phyloP scores from a whole-genome alignment of 2,113 vertebrate species.

The Saccopteryx leptura region DNA sequence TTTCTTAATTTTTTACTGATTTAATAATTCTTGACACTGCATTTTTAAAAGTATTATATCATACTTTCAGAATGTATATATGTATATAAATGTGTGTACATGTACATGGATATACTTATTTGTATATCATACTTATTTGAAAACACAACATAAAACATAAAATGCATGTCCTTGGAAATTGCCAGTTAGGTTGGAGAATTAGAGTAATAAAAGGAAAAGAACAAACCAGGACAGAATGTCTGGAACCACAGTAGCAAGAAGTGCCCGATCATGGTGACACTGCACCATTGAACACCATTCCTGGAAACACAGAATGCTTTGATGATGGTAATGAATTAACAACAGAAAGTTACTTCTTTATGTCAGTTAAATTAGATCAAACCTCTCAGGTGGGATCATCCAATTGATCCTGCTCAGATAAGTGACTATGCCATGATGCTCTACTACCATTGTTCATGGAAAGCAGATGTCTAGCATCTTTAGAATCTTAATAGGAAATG shows the following conservation, averaged over 20 bases:
- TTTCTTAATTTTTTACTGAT: background rate
- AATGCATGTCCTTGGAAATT: background rate
- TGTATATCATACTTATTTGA: background rate
- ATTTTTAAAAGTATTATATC: background rate
- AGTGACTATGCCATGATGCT: background rate
- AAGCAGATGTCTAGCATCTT: background rate
- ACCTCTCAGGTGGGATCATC: background rate
- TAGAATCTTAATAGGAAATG: background rate
- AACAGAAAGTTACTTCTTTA: background rate
- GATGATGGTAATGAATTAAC: background rate
- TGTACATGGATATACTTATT: background rate
- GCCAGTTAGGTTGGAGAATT: background rate
- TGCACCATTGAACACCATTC: no score
- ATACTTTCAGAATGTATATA: background rate
- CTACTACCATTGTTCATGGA: background rate
- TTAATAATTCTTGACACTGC: background rate
- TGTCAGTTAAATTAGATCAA: background rate
- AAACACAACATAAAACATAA: background rate
- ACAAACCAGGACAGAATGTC: no score
- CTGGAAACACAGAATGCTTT: background rate
- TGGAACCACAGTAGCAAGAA: background rate
- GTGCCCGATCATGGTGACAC: background rate
- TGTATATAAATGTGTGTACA: background rate
- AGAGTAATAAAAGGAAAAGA: background rate
- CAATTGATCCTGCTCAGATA: background rate